Conservation (phyloP, 2,113 vertebrate species). For the Pardalotus punctatus region DNA sequence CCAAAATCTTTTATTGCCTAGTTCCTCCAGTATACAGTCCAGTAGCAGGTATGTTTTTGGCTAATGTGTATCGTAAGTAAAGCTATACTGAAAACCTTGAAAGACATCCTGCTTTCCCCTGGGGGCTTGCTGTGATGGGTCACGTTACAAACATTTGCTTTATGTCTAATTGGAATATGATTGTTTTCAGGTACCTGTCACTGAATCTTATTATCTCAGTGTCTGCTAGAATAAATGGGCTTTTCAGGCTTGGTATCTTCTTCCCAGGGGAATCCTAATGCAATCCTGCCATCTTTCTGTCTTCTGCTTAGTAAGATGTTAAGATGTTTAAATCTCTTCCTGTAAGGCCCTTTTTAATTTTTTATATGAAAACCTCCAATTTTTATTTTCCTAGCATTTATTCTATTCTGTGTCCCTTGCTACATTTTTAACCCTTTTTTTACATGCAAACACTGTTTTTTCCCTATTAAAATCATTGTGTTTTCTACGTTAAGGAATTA, state of each 20-base stretch:
- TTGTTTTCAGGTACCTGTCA: conserved; percentile 18
- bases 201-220: not conserved
- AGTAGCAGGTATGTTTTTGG: not conserved
- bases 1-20: not conserved
- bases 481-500: not conserved
- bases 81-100: not conserved
- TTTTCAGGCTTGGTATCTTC: not conserved
- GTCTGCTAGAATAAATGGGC: conserved; percentile 13
- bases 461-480: not conserved
- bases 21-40: not conserved
- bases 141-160: not conserved
- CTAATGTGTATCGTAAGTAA: not conserved
- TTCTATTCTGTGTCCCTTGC: not conserved
- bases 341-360: not conserved
- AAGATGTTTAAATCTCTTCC: not conserved
- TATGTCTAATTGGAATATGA: not conserved
- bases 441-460: not conserved
- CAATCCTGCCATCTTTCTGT: not conserved
- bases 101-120: not conserved
- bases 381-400: not conserved
- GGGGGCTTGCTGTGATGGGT: not conserved
- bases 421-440: not conserved
- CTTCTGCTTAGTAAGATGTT: not conserved
- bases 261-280: not conserved
- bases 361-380: not conserved